Conservation (phyloP, 2,888 invertebrate species). For the Drosophila mulleri region DNA sequence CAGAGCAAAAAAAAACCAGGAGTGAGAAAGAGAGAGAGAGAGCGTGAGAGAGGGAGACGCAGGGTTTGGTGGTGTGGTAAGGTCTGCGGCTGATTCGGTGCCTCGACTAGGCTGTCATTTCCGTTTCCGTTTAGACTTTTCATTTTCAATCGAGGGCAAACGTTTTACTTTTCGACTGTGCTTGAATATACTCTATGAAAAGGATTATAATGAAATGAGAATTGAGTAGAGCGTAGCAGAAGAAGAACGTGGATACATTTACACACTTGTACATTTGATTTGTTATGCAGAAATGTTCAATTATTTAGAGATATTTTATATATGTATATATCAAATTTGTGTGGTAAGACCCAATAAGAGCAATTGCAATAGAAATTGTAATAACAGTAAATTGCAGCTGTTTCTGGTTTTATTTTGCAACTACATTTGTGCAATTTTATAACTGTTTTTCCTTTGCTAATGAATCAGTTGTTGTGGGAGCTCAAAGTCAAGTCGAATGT, state of each 20-base stretch:
- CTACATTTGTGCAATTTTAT: neutral
- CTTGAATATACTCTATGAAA: neutral
- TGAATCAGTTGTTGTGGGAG: neutral
- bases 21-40: neutral
- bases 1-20: neutral
- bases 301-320: neutral
- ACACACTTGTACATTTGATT: neutral
- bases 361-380: neutral
- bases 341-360: neutral
- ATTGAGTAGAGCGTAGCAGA: neutral
- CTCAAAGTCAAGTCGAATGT: neutral
- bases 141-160: constrained; percentile 46
- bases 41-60: neutral
- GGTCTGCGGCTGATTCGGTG: constrained; percentile 21
- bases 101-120: constrained; percentile 47
- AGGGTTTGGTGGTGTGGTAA: neutral
- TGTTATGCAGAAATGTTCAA: too few relatives aligned
- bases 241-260: neutral
- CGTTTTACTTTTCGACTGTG: neutral
- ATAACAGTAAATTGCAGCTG: neutral
- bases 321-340: neutral
- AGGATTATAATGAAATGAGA: neutral
- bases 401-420: neutral
- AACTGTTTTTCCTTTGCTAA: neutral
- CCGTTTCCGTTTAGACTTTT: constrained; percentile 56